Evolutionary conservation across 2,797 vertebrate species (phyloP), one percentile per base, ranked within the genome.

Genomic region (Oryzias sinensis): DNA sequence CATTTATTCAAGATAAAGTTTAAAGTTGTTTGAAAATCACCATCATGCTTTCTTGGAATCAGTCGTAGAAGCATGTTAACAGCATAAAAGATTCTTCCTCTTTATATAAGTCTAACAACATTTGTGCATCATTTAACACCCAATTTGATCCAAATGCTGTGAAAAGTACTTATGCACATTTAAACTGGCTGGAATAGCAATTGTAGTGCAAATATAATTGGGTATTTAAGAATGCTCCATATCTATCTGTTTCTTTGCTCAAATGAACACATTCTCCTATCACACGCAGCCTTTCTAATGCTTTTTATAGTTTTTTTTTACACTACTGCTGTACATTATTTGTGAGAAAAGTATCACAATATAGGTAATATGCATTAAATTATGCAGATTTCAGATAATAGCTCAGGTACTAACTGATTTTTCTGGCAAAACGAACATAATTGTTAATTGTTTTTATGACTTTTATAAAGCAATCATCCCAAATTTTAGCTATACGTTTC

Each of bases 291-390:
- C 59, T 63, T 43, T 53, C 59, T 64, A 50, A 51, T 81, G 75
- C 70, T 53, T 76, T 74, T 79, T 86, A 89, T 90, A 72, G 78
- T 78, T 70, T 70, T 70, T 64, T 88, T 91, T 88, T 86, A 77
- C 82, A 87, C 77, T 83, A 5, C 1, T 6, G 27, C 27, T 7
- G 7, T 7, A 27, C 6, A 1, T 27, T 6, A 2, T 27, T 27
- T 6, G 2, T 27, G 6, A 6, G 27, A 6, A 27, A 27, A 27
- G 27, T 27, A 7, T 27, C 27, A 27, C 5, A 27, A 27, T 6
- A 27, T 27, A 6, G 7, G 27, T 27, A 7, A 27, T 27, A 6
- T 27, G 27, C 2, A 27, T 27, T 27, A 27, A 27, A 27, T 6
- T 7, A 6, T 2, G 5, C 27, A 27, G 7, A 6, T 27, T 27